Evolutionary conservation across 2,888 invertebrate genomes (phyloP).

Genomic region (Pecten maximus): DNA sequence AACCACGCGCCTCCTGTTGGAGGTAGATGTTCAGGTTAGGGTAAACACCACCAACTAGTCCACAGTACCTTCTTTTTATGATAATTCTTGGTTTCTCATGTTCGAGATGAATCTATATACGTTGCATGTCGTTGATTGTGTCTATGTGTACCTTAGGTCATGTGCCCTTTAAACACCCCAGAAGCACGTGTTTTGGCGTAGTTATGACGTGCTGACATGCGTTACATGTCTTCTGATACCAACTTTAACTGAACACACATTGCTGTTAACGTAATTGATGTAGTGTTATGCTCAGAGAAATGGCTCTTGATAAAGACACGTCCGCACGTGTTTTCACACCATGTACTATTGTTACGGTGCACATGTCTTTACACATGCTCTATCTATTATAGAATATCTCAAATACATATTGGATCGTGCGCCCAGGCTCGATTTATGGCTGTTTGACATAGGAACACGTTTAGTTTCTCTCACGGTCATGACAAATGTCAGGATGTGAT

Average conservation of each 20-base stretch:
- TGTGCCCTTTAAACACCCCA: neutral
- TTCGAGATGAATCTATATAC: neutral
- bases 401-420: neutral
- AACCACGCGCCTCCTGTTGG: no score
- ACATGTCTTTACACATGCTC: neutral
- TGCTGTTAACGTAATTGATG: neutral
- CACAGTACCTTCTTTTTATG: neutral
- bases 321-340: neutral
- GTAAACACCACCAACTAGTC: no score
- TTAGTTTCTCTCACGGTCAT: no score
- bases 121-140: neutral
- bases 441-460: neutral
- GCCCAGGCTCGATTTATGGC: neutral
- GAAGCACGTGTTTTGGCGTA: neutral
- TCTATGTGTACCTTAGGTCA: neutral
- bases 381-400: neutral
- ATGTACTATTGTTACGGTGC: neutral
- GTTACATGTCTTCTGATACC: neutral
- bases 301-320: neutral
- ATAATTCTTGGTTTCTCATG: neutral
- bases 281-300: neutral
- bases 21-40: neutral
- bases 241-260: neutral
- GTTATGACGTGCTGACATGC: slow-evolving; percentile 11
- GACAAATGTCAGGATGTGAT: no score